Evolutionary conservation across 2,888 invertebrate genomes (phyloP).

Genomic region (Pseudococcus viburni): DNA sequence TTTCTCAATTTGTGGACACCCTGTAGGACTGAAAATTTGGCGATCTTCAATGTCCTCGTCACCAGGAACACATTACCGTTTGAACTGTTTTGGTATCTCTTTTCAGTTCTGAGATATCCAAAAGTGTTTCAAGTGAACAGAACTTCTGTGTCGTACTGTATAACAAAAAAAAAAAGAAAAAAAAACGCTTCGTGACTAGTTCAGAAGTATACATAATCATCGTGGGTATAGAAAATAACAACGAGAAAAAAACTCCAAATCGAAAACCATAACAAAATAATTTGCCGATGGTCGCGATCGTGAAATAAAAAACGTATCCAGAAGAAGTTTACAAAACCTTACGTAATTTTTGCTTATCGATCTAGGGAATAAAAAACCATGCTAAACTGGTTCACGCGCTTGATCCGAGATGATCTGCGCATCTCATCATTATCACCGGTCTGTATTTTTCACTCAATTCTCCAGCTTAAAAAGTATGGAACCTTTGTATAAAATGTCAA

Average conservation of each 20-base stretch:
- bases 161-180: not conserved
- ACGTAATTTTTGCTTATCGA: not conserved
- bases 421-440: not conserved
- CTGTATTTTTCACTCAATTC: too few species aligned
- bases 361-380: not conserved
- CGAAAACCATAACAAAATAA: constrained; percentile 1
- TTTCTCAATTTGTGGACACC: too few species aligned
- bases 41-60: too few species aligned
- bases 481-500: not conserved
- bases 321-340: not conserved
- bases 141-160: too few species aligned
- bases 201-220: not conserved
- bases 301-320: not conserved
- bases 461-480: too few species aligned
- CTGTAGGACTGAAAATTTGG: too few species aligned
- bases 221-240: not conserved
- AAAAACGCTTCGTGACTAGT: not conserved
- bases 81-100: too few species aligned
- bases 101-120: too few species aligned
- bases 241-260: not conserved
- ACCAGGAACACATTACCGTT: too few species aligned
- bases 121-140: too few species aligned
- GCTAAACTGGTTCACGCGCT: not conserved
- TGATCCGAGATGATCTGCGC: not conserved
- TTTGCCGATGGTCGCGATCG: not conserved